Conservation (phyloP, 2,113 vertebrate genomes). For the Phalacrocorax aristotelis region DNA sequence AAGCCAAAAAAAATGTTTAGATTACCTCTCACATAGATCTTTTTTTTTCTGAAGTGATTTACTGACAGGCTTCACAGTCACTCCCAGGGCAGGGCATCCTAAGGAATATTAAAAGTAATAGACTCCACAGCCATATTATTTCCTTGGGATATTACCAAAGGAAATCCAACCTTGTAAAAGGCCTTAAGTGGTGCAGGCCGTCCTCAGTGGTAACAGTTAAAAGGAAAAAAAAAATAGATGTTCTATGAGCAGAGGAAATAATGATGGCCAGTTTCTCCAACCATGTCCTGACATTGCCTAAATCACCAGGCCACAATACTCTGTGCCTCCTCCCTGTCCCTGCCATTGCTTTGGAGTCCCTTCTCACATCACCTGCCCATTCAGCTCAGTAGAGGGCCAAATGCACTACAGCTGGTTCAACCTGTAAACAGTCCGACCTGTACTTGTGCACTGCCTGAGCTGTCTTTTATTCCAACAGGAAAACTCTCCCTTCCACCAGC, state of each 20-base stretch:
- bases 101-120: not conserved
- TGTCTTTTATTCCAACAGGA: not conserved
- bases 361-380: not conserved
- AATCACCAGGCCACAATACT: not conserved
- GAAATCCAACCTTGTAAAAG: not conserved
- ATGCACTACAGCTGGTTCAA: not conserved
- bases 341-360: too few relatives aligned
- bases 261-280: not conserved
- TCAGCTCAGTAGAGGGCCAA: not conserved
- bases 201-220: not conserved
- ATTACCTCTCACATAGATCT: not conserved
- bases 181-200: not conserved
- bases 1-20: not conserved
- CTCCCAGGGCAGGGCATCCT: not conserved
- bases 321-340: not conserved
- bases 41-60: not conserved
- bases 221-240: not conserved
- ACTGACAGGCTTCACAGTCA: not conserved
- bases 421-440: not conserved
- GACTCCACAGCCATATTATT: not conserved
- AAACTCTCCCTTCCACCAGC: not conserved
- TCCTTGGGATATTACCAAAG: not conserved
- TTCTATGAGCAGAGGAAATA: not conserved
- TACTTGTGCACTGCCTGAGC: fast-evolving
- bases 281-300: not conserved